These are phyloP conservation scores for Loripinus fragilis DNA, from an alignment of 2,888 invertebrate genomes.

Conservation along the genomic window DNA sequence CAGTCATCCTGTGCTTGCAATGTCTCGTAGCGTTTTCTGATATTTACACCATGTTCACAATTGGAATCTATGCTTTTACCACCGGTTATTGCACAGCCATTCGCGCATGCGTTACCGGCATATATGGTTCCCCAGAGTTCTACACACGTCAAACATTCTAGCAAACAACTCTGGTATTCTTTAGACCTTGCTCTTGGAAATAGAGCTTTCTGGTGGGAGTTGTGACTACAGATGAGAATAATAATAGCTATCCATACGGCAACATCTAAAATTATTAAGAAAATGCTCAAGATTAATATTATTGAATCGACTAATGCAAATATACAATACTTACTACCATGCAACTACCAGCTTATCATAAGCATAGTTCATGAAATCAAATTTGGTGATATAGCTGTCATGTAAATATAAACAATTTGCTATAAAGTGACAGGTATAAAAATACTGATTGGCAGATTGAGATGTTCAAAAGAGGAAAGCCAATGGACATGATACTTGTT, in stretches of 20 bases:
- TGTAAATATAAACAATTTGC: no score
- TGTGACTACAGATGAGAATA: not conserved
- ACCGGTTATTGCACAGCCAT: conserved; percentile 41
- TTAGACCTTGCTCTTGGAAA: not conserved
- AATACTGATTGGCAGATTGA: no score
- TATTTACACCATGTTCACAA: conserved; percentile 38
- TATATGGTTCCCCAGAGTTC: conserved; percentile 51
- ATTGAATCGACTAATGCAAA: no score
- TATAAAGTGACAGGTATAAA: no score
- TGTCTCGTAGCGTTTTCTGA: conserved; percentile 37
- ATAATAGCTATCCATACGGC: not conserved
- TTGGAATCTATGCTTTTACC: conserved; percentile 53
- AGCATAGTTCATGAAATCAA: no score
- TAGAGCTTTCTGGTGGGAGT: not conserved
- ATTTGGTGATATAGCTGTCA: no score
- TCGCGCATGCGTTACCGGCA: conserved; percentile 55
- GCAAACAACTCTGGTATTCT: conserved; percentile 41
- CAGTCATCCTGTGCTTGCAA: conserved; percentile 41
- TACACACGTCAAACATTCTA: conserved; percentile 56
- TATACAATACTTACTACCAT: no score
- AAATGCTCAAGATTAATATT: not conserved
- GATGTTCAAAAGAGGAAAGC: no score
- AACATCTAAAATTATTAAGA: not conserved
- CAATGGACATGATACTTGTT: no score
- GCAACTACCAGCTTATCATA: no score